Evolutionary conservation across 2,113 vertebrate species (phyloP), one percentile per base, ranked within the genome.

Genomic region (Oryzias melastigma): DNA sequence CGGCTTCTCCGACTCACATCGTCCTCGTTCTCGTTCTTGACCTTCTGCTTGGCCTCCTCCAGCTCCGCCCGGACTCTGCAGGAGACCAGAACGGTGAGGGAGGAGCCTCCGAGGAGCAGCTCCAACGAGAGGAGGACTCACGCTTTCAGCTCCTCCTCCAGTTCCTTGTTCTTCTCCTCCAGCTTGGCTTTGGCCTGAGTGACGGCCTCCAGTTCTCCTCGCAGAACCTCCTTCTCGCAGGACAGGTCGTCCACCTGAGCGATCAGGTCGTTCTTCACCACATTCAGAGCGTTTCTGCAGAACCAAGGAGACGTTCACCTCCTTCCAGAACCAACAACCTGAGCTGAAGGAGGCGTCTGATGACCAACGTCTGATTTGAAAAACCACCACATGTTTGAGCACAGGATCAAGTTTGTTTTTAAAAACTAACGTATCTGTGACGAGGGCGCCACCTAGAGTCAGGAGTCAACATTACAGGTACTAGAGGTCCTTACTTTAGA

Each of bases 261-360:
- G 48, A 98, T 98, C 77, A 99, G 91, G 76, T 99, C 96, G 35
- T 99, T 98, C 80, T 98, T 98, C 86, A 96, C 96, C 71, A 98
- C 93, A 49, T 98, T 98, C 91, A 99, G 84, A 62, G 97, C 95
- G 70, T 99, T 98, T 92, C 97, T 99, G 81, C 10, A 75, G 51
- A 20, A 73, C 12, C 56, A 40, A 52, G 0, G 10, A 35, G 35
- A 35, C 35, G 35, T 12, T 35, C 29, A 35, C 29, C 29, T 35
- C 6, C 35, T 35, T 35, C 35, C 35, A 3, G 35, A 12, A 35
- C 22, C 22, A 22, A 22, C 22, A 22, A 3, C 22, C 3, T 22
- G 2, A 12, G 35, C 35, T 35, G 10, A 35, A 35, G 35, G 35
- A 35, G 35, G 10, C 2, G 35, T 35, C 35, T 35, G 35, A 35